Conservation (phyloP, 2,888 invertebrate genomes). For the Rhaphigaster nebulosa region DNA sequence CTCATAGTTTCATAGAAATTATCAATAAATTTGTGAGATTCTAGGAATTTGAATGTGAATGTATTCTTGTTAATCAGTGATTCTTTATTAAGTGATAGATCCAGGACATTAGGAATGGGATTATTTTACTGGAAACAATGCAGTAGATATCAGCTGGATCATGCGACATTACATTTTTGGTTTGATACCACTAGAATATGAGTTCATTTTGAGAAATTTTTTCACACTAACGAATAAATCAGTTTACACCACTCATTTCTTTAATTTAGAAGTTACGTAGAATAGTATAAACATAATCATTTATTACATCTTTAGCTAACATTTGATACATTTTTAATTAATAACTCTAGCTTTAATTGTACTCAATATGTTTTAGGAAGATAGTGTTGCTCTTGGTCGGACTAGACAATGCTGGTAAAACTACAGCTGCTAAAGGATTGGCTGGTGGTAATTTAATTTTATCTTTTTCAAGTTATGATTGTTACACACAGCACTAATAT, state of each 20-base stretch:
- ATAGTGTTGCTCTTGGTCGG: constrained; percentile 85
- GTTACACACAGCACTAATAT: neutral
- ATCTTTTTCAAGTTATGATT: neutral
- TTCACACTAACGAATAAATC: neutral
- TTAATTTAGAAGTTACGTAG: neutral
- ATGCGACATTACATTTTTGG: too few species aligned
- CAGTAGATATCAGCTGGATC: too few species aligned
- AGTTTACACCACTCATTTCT: neutral
- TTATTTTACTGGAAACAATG: neutral
- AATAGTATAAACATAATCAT: neutral
- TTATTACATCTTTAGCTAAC: neutral
- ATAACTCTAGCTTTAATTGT: too few species aligned
- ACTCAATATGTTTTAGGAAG: constrained; percentile 71
- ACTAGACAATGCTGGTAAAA: constrained; percentile 94
- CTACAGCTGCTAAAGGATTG: constrained; percentile 80
- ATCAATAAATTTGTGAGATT: neutral
- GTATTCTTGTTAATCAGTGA: too few species aligned
- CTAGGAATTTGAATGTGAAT: neutral
- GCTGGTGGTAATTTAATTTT: constrained; percentile 72
- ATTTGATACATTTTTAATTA: too few species aligned
- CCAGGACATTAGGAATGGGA: neutral
- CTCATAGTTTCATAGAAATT: neutral
- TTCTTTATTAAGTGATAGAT: neutral
- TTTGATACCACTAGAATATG: too few species aligned
- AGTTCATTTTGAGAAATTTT: too few species aligned